phyloP scores from a whole-genome alignment of 2,888 invertebrate species.

The Cephus nigrinus region DNA sequence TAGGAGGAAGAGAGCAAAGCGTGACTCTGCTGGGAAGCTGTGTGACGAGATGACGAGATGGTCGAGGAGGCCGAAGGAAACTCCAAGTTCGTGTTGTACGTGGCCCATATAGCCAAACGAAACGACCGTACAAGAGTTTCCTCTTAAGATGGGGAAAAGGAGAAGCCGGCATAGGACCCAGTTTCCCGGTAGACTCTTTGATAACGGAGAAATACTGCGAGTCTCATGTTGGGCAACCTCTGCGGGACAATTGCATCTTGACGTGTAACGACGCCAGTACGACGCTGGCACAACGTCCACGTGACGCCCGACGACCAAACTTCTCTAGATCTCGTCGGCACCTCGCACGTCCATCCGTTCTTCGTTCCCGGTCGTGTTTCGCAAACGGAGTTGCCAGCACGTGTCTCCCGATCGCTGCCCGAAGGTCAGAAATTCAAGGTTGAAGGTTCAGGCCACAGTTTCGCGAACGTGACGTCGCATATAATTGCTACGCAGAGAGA shows the following conservation, averaged over 20 bases:
- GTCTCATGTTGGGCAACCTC: conserved; percentile 13
- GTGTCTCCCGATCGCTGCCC: neutral
- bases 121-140: conserved; percentile 53
- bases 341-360: neutral
- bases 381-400: neutral
- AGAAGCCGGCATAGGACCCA: neutral
- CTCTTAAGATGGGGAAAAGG: conserved; percentile 43
- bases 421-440: conserved; percentile 9
- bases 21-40: neutral
- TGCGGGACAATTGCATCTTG: conserved; percentile 8
- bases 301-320: neutral
- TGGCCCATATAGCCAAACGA: conserved; percentile 39
- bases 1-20: neutral
- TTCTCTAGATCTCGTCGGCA: neutral
- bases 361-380: neutral
- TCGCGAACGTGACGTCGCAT: neutral
- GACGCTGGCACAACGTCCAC: too few relatives aligned
- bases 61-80: conserved; percentile 11
- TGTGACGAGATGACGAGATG: neutral
- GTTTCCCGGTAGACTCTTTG: neutral
- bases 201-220: neutral
- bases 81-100: conserved; percentile 21
- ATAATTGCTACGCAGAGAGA: neutral
- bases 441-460: conserved; percentile 4
- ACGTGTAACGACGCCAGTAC: conserved; percentile 2